Percentiles rank a stretch among this genome's conserved stretches.
Evolutionary conservation across 2,888 invertebrate genomes (phyloP).

Genomic region (Eupelmus urozonus): DNA sequence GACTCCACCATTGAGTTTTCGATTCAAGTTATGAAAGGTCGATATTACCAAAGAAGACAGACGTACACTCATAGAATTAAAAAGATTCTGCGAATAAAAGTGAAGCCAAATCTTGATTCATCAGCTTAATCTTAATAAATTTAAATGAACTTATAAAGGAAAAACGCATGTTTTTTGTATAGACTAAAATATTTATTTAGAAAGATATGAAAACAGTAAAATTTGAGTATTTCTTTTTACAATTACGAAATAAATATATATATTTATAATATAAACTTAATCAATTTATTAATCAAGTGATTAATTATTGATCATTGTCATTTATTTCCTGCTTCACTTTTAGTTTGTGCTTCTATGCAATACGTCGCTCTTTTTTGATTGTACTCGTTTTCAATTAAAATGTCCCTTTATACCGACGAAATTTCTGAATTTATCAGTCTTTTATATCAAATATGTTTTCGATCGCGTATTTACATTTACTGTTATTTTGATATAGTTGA

Average conservation of each 20-base stretch:
- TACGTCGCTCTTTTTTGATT: constrained; percentile 51
- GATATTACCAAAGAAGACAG: constrained; percentile 37
- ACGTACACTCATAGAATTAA: constrained; percentile 29
- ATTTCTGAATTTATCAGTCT: constrained; percentile 13
- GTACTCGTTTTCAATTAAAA: constrained; percentile 42
- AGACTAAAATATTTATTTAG: constrained; percentile 22
- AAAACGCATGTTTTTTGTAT: constrained; percentile 1
- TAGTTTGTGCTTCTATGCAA: constrained; percentile 33
- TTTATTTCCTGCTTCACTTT: constrained; percentile 40
- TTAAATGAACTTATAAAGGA: constrained; percentile 3
- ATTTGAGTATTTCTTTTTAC: constrained; percentile 26
- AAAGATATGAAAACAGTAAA: constrained; percentile 23
- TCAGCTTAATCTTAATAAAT: background rate
- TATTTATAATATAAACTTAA: constrained; percentile 1
- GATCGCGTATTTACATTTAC: background rate
- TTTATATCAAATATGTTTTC: background rate
- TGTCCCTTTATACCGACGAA: constrained; percentile 26
- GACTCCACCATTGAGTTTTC: background rate
- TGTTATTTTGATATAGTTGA: background rate
- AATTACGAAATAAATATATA: constrained; percentile 27
- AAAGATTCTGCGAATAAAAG: constrained; percentile 13
- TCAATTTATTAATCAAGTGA: background rate
- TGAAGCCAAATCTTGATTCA: constrained; percentile 23
- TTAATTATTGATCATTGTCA: background rate
- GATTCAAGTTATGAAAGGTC: background rate